Conservation (phyloP, 2,797 vertebrate species). For the Hippopotamyrus pictus region DNA sequence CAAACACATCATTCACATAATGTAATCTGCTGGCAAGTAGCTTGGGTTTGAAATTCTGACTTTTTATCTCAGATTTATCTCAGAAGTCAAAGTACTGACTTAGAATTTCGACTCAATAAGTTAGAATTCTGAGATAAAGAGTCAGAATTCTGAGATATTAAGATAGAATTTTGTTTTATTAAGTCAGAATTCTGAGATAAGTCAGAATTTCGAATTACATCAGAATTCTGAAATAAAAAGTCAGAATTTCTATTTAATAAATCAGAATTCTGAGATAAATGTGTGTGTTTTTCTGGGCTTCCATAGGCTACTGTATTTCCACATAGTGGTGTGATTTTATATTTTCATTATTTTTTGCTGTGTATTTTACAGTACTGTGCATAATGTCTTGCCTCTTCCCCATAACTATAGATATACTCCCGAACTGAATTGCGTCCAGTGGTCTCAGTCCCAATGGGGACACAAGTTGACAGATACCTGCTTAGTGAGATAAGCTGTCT, state of each 20-base stretch:
- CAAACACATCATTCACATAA: not conserved
- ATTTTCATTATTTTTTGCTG: not conserved
- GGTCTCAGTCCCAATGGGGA: not conserved
- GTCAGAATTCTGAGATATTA: too few species aligned
- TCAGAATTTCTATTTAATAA: too few species aligned
- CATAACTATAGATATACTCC: too few species aligned
- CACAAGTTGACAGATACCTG: not conserved
- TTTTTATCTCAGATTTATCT: too few species aligned
- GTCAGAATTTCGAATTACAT: not conserved
- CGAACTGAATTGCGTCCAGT: too few species aligned
- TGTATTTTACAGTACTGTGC: not conserved
- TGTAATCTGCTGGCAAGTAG: too few species aligned
- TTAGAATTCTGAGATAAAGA: not conserved
- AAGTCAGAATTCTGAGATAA: not conserved
- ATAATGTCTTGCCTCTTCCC: not conserved
- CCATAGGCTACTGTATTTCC: not conserved
- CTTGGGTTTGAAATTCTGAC: too few species aligned
- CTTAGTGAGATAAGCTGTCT: not conserved
- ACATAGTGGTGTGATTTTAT: not conserved
- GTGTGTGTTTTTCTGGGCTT: not conserved
- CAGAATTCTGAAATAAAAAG: not conserved
- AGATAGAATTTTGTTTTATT: too few species aligned
- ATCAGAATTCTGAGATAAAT: not conserved
- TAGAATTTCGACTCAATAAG: not conserved
- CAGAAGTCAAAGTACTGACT: not conserved